Evolutionary conservation across 1,140 invertebrate genomes (phyloP).

Genomic region (Drosophila teissieri): DNA sequence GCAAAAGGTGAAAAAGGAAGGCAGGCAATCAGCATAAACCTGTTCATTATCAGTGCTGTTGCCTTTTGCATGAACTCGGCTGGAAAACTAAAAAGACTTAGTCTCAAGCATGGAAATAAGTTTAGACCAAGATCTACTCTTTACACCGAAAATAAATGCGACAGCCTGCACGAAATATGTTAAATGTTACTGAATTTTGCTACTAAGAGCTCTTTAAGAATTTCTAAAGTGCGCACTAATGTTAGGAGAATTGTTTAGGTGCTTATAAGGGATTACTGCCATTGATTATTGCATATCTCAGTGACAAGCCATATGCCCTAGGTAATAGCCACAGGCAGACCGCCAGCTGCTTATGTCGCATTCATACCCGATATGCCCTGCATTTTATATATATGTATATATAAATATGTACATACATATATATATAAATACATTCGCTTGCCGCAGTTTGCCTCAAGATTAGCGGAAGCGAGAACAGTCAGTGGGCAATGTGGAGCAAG

Average conservation of each 20-base stretch:
- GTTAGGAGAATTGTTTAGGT: too few relatives aligned
- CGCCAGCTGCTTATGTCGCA: constrained; percentile 1
- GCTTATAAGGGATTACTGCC: too few relatives aligned
- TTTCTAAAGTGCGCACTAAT: too few relatives aligned
- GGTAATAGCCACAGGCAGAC: constrained; percentile 3
- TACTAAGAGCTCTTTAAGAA: too few relatives aligned
- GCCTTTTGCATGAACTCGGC: constrained; percentile 32
- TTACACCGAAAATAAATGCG: not conserved
- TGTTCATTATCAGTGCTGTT: constrained; percentile 51
- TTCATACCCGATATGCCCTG: constrained; percentile 4
- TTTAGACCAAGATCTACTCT: constrained; percentile 21
- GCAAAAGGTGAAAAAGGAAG: constrained; percentile 18
- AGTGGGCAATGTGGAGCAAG: constrained; percentile 33
- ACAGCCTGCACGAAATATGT: not conserved
- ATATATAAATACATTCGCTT: constrained; percentile 2
- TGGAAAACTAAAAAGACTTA: constrained; percentile 28
- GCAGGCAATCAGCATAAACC: constrained; percentile 42
- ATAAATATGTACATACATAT: too few relatives aligned
- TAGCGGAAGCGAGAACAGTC: constrained; percentile 38
- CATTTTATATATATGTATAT: not conserved
- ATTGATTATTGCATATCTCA: too few relatives aligned
- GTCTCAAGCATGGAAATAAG: constrained; percentile 8
- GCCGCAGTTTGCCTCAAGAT: constrained; percentile 24
- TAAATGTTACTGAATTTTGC: too few relatives aligned
- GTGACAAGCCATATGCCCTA: not conserved